Evolutionary conservation across 2,113 vertebrate genomes (phyloP).

Genomic region (Bos taurus): ARS-UCD2.0 NC_037339.1:44964501-44965000

Average conservation of each 20-base stretch:
- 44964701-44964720: background rate
- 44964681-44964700: background rate
- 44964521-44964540: background rate
- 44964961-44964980: background rate
- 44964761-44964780: background rate
- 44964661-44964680: background rate
- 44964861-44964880: background rate
- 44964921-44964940: fast-evolving
- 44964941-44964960: background rate
- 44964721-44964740: background rate
- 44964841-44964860: background rate
- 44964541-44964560: background rate
- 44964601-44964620: background rate
- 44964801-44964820: background rate
- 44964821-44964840: background rate
- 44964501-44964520: background rate
- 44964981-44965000: background rate
- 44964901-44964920: background rate
- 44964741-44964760: background rate
- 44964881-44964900: background rate
- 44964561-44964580: background rate
- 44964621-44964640: background rate
- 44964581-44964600: background rate
- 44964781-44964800: background rate
- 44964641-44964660: background rate